Evolutionary conservation across 2,888 invertebrate species (phyloP).

Genomic region (Tricholauxania praeusta): DNA sequence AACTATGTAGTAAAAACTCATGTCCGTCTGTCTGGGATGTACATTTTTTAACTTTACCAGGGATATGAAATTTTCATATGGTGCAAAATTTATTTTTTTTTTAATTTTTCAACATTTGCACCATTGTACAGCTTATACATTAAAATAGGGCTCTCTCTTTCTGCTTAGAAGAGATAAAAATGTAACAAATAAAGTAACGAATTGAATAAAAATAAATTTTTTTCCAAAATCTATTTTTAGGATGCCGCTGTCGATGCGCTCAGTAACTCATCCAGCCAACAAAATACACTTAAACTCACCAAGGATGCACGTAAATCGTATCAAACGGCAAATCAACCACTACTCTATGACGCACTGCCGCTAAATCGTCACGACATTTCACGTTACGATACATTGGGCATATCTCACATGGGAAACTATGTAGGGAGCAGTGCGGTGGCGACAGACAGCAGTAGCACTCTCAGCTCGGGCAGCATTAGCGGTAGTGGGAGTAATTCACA

Average conservation of each 20-base stretch:
- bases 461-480: conserved; percentile 52
- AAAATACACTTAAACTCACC: conserved; percentile 65
- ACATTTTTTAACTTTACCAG: no score
- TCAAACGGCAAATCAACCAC: conserved; percentile 56
- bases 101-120: no score
- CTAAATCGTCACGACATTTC: conserved; percentile 56
- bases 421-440: conserved; percentile 51
- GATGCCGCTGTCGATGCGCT: conserved; percentile 54
- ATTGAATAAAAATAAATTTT: neutral
- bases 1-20: no score
- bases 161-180: no score
- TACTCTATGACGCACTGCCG: conserved; percentile 66
- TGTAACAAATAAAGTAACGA: no score
- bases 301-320: conserved; percentile 62
- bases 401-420: conserved; percentile 53
- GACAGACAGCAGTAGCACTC: conserved; percentile 54
- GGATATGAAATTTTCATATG: no score
- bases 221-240: conserved; percentile 40
- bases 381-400: conserved; percentile 62
- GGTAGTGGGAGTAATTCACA: conserved; percentile 49
- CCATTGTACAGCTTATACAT: no score
- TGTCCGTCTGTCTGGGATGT: no score
- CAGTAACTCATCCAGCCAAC: conserved; percentile 65
- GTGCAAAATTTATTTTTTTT: no score
- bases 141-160: neutral